phyloP scores from a whole-genome alignment of 2,797 vertebrate genomes.

The Rousettus madagascariensis region DNA sequence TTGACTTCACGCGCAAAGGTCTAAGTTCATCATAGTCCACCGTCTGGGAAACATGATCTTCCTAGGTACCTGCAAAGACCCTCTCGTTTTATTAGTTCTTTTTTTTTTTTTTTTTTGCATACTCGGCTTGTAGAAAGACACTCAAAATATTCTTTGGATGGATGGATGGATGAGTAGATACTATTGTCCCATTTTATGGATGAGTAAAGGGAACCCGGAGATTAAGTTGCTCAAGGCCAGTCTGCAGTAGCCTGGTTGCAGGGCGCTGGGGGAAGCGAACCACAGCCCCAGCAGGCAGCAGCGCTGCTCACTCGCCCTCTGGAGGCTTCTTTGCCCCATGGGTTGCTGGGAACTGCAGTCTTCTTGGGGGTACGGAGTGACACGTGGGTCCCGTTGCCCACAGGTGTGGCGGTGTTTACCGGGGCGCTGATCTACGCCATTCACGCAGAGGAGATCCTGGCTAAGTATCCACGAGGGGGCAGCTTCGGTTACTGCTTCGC shows the following conservation, averaged over 20 bases:
- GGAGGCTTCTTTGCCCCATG: not conserved
- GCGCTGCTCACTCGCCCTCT: not conserved
- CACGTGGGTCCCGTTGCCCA: fast-evolving
- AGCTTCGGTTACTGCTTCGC: conserved; percentile 92
- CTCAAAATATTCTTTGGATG: not conserved
- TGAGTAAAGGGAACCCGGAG: not conserved
- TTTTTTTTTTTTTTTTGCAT: not conserved
- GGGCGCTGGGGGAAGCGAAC: fast-evolving
- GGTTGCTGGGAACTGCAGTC: not conserved
- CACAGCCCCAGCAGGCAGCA: not conserved
- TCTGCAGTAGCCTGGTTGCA: not conserved
- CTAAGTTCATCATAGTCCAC: not conserved
- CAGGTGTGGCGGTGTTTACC: conserved; percentile 89
- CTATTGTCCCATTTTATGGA: not conserved
- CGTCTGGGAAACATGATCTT: not conserved
- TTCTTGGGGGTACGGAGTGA: not conserved
- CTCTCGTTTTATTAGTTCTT: not conserved
- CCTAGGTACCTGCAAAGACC: not conserved
- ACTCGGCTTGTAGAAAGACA: not conserved
- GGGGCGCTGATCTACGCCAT: conserved; percentile 91
- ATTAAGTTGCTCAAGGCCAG: not conserved
- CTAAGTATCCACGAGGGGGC: conserved; percentile 80
- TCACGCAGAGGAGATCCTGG: conserved; percentile 87
- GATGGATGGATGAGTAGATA: not conserved
- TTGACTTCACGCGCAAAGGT: not conserved